Conservation (phyloP, 1,140 invertebrate species). For the Homarus americanus region DNA sequence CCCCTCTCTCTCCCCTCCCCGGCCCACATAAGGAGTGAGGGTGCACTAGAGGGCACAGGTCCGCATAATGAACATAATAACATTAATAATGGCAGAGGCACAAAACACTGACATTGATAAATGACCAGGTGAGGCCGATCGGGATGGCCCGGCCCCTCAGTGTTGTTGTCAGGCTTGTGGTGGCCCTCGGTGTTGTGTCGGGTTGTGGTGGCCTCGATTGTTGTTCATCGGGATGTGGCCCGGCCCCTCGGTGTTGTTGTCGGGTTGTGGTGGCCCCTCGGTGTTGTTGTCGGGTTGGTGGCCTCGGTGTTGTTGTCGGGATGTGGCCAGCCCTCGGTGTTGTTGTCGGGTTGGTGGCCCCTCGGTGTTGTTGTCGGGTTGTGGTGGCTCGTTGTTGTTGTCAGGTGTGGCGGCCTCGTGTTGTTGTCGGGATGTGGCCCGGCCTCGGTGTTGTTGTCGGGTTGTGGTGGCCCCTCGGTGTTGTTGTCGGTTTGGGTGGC, state of each 20-base stretch:
- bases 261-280: background rate
- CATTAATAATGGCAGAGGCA: background rate
- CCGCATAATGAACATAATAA: slow-evolving; percentile 8
- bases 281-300: background rate
- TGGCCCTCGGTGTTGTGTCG: background rate
- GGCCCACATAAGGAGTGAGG: background rate
- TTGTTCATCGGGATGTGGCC: no score
- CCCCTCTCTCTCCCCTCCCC: background rate
- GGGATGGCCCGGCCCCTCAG: no score
- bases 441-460: no score
- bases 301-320: background rate
- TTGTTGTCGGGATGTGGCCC: no score
- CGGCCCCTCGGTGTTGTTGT: background rate
- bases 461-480: no score
- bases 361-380: no score
- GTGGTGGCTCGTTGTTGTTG: no score
- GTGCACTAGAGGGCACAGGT: background rate
- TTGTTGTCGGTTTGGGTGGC: no score
- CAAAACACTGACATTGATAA: slow-evolving; percentile 15
- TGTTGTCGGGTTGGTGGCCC: background rate
- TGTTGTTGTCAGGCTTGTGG: background rate
- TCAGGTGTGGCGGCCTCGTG: no score
- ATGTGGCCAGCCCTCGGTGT: no score
- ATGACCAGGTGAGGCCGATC: background rate
- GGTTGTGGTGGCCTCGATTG: no score